Evolutionary conservation across 2,888 invertebrate genomes (phyloP), one percentile per base, ranked within the genome.

Genomic region (Brenthis daphne): DNA sequence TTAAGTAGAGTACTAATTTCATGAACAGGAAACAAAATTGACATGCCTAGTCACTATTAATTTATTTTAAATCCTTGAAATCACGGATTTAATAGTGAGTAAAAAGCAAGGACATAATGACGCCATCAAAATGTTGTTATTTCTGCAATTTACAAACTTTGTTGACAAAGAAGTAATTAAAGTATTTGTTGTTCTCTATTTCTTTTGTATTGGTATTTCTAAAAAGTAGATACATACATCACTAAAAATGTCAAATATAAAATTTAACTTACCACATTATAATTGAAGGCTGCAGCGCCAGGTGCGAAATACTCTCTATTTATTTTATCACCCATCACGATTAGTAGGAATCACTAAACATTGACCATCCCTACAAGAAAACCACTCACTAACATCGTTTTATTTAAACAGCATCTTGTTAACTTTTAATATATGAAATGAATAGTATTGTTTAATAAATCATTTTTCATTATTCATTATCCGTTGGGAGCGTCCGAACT

Each of bases 261-360:
- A 57, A 50, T 60, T 56, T 66, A 72, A 88, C 91, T 89, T 78
- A 92, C 92, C 92, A 90, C 90, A 87, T 92, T 92, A 75, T 86
- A 91, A 79, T 92, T 92, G 86, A 90, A 92, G 83, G 89, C 84
- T 82, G 89, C 83, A 73, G 88, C 83, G 66, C 83, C 89, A 77
- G 90, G 82, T 75, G 85, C 86, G 76, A 85, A 92, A 77, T 89
- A 91, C 80, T 92, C 92, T 79, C 85, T 79, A 70, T 92, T 90
- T 72, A 90, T 79, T 79, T 92, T 92, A 70, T 92, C 92, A 74
- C 89, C 88, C 92, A 92, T 92, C 77, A 75, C 85, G 76, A 74
- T 72, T 73, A 67, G 24, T 51, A 43, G 13, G 24, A 56, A 57
- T 37, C 61, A 67, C 61, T 33, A 37, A 13, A 77, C 37, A 60